Conservation (phyloP, 2,113 vertebrate species). For the Grantiella picta region DNA sequence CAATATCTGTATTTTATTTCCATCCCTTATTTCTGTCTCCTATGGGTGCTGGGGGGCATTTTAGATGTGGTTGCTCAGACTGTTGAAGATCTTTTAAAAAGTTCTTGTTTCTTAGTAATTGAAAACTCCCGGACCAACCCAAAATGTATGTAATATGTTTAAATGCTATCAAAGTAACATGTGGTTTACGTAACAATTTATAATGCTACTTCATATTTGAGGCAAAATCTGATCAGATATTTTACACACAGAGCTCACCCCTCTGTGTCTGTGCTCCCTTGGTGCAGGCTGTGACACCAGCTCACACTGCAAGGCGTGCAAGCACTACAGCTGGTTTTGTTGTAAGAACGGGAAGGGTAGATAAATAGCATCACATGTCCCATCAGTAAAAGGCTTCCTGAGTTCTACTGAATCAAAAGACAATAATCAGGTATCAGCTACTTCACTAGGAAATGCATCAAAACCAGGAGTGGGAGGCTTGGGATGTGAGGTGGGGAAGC, state of each 20-base stretch:
- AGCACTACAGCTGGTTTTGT: background rate
- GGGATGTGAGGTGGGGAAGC: background rate
- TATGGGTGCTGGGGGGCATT: background rate
- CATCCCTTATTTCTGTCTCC: background rate
- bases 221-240: background rate
- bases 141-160: background rate
- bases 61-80: background rate
- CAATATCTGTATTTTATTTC: background rate
- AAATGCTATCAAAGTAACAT: background rate
- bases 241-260: background rate
- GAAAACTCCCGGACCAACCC: background rate
- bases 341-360: background rate
- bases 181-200: background rate
- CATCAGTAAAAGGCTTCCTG: background rate
- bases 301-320: background rate
- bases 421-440: background rate
- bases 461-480: background rate
- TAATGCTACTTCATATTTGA: background rate
- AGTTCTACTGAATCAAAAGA: background rate
- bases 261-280: background rate
- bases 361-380: background rate
- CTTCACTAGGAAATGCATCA: background rate
- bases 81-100: background rate
- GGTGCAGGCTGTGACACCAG: background rate
- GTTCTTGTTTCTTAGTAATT: background rate